phyloP scores from a whole-genome alignment of 2,113 vertebrate genomes.

The Cariama cristata region DNA sequence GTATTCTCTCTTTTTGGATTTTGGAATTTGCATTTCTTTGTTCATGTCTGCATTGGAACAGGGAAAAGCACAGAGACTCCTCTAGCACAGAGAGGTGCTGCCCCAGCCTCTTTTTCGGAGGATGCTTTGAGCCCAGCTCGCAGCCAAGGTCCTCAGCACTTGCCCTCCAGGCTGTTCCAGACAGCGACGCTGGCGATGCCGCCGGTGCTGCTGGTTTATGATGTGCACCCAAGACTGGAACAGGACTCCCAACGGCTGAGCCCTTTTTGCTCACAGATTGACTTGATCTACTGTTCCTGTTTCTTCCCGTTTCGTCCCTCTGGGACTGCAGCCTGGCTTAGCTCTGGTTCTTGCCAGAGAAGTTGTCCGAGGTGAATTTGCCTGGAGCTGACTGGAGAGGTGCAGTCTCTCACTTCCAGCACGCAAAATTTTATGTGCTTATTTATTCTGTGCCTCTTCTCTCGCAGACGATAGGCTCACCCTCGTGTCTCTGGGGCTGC shows the following conservation, averaged over 20 bases:
- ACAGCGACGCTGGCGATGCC: accelerated
- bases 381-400: background rate
- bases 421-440: accelerated
- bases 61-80: background rate
- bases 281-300: background rate
- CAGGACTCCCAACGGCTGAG: accelerated
- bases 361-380: background rate
- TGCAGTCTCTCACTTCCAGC: background rate
- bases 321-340: background rate
- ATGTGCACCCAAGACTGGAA: background rate
- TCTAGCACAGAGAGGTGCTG: background rate
- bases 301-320: accelerated
- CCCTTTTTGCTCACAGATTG: accelerated
- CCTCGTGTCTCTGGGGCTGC: background rate
- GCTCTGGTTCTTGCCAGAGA: background rate
- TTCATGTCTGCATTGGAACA: background rate
- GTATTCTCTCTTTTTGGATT: background rate
- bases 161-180: background rate
- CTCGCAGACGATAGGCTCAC: background rate
- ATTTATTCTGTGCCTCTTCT: background rate
- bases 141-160: background rate
- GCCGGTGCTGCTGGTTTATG: background rate
- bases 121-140: background rate
- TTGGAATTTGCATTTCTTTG: background rate
- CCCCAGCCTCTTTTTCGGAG: background rate